Base-by-base conservation (phyloP, 2,113 vertebrate species). In the Perognathus longimembris region DNA sequence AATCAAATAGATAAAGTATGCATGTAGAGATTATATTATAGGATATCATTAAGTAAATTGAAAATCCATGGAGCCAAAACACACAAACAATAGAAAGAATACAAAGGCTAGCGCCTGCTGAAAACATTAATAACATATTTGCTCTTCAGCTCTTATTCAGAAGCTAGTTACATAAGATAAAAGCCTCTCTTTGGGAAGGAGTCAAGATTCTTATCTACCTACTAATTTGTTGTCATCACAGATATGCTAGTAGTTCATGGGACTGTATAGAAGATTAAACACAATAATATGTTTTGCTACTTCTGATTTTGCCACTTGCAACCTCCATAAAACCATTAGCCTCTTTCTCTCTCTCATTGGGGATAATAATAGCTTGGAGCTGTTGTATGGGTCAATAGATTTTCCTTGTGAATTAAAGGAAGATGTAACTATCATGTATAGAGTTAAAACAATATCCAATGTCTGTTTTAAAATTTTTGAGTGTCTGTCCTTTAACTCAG, bases 321-420 rank as follows among this genome's bases (percentile, higher is more conserved):
- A 45, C 74, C 50, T 76, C 71, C 24, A 8, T 84, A 92, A 89
- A 66, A 80, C 34, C 38, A 82, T 7, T 22, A 63, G 50, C 66
- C 42, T 88, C 66, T 89, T 69, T 70, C 67, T 89, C 79, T 93
- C 6, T 94, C 34, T 83, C 71, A 86, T 1, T 93, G 89, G 21
- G 64, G 54, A 88, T 92, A 89, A 94, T 89, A 90, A 84, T 42
- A 94, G 80, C 80, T 80, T 12, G 0, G 32, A 71, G 89, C 71
- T 89, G 14, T 74, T 78, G 18, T 86, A 87, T 69, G 45, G 38
- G 45, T 84, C 94, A 87, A 45, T 64, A 74, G 32, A 96, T 94
- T 91, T 84, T 76, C 57, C 76, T 50, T 42, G 14, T 74, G 80
- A 94, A 86, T 94, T 94, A 89, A 79, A 86, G 76, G 74, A 89